Evolutionary conservation across 2,797 vertebrate genomes (phyloP).

Genomic region (Tangara arthus): DNA sequence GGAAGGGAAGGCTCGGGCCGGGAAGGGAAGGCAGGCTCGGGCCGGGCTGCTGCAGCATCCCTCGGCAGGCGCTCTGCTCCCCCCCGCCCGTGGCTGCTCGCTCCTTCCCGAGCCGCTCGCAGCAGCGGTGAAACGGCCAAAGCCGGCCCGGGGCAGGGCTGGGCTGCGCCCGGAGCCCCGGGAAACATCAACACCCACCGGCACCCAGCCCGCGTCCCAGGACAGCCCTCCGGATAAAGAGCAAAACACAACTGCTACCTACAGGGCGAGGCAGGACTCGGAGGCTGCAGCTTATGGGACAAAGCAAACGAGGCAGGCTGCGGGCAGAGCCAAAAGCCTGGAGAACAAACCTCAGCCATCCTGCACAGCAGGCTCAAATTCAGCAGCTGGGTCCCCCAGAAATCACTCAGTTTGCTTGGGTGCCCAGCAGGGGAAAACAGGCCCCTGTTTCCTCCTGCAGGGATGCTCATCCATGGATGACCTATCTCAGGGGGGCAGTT

Average conservation of each 20-base stretch:
- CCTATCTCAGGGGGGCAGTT: fast-evolving
- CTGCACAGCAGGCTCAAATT: neutral
- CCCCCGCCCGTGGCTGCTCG: neutral
- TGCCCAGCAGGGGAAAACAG: neutral
- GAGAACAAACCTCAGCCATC: fast-evolving
- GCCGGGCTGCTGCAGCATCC: neutral
- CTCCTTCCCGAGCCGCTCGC: neutral
- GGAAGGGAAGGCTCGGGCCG: neutral
- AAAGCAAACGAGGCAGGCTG: neutral
- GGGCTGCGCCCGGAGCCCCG: neutral
- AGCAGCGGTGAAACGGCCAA: fast-evolving
- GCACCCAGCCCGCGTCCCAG: fast-evolving
- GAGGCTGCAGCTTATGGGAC: neutral
- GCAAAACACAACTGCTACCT: neutral
- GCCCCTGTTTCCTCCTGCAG: fast-evolving
- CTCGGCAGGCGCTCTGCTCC: neutral
- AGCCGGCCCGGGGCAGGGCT: neutral
- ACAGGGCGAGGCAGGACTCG: neutral
- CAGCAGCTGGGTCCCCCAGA: neutral
- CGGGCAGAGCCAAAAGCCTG: neutral
- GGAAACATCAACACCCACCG: neutral
- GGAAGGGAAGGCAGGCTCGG: no score
- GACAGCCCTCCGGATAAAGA: neutral
- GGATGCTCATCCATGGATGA: neutral
- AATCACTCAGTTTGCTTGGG: fast-evolving